These are phyloP conservation scores for Apotomis capreana DNA, from an alignment of 2,888 invertebrate genomes.

Conservation along the genomic window DNA sequence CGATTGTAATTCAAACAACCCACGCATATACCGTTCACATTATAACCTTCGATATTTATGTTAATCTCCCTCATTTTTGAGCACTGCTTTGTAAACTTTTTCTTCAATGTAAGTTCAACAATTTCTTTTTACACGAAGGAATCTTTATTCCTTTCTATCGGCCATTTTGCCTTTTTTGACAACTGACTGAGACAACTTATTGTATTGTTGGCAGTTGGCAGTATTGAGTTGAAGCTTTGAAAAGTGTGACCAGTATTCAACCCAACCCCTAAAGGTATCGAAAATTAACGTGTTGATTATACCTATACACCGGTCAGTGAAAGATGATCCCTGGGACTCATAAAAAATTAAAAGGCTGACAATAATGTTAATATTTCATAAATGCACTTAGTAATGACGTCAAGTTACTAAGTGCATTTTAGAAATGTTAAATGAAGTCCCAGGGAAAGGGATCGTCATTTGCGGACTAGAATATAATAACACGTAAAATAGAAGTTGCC, in stretches of 20 bases:
- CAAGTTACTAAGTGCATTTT: too few relatives aligned
- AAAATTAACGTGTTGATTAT: background rate
- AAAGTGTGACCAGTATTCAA: conserved; percentile 19
- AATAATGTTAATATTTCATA: too few relatives aligned
- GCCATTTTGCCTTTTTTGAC: conserved; percentile 65
- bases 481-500: too few relatives aligned
- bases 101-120: conserved; percentile 43
- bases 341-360: too few relatives aligned
- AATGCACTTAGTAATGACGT: too few relatives aligned
- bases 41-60: conserved; percentile 78
- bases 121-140: conserved; percentile 61
- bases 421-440: too few relatives aligned
- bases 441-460: too few relatives aligned
- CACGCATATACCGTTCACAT: conserved; percentile 78
- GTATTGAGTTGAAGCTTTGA: background rate
- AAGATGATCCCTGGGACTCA: too few relatives aligned
- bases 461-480: too few relatives aligned
- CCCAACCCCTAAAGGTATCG: background rate
- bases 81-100: conserved; percentile 25
- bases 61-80: conserved; percentile 74
- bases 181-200: conserved; percentile 5
- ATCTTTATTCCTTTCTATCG: conserved; percentile 75
- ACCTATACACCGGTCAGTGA: too few relatives aligned
- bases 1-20: conserved; percentile 76
- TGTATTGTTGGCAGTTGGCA: conserved; percentile 8